phyloP scores from a whole-genome alignment of 2,113 vertebrate genomes.

The Hemiscyllium ocellatum region DNA sequence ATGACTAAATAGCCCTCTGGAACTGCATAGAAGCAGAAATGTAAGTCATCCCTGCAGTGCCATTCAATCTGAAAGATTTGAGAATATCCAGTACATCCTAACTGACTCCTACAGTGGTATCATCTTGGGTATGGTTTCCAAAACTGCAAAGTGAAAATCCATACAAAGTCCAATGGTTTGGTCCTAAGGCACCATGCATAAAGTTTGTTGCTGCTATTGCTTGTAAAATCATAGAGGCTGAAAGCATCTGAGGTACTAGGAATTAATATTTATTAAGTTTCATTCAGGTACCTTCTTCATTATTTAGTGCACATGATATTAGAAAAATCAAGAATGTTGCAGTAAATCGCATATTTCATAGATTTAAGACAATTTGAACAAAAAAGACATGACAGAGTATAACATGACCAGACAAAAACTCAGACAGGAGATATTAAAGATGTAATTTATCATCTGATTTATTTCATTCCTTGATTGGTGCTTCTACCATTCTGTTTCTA shows the following conservation, averaged over 20 bases:
- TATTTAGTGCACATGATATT: not conserved
- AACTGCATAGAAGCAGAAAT: not conserved
- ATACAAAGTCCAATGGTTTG: not conserved
- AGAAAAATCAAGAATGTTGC: not conserved
- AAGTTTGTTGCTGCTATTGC: not conserved
- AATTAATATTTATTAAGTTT: not conserved
- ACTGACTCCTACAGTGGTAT: not conserved
- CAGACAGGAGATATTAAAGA: not conserved
- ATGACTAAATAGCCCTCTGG: not conserved
- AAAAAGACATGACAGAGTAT: not conserved
- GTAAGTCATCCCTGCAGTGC: not conserved
- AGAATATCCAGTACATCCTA: not conserved
- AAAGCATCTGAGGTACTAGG: not conserved
- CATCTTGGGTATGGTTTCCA: not conserved
- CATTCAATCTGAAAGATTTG: not conserved
- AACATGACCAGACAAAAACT: not conserved
- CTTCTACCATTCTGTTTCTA: not conserved
- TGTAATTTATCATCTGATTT: not conserved
- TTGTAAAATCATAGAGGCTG: not conserved
- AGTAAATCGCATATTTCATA: not conserved
- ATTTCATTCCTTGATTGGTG: not conserved
- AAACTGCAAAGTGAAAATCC: not conserved
- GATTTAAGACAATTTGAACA: not conserved
- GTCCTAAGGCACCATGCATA: not conserved
- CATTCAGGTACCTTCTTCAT: not conserved